Evolutionary conservation across 1,140 invertebrate species (phyloP).

Genomic region (Pentalonia nigronervosa): DNA sequence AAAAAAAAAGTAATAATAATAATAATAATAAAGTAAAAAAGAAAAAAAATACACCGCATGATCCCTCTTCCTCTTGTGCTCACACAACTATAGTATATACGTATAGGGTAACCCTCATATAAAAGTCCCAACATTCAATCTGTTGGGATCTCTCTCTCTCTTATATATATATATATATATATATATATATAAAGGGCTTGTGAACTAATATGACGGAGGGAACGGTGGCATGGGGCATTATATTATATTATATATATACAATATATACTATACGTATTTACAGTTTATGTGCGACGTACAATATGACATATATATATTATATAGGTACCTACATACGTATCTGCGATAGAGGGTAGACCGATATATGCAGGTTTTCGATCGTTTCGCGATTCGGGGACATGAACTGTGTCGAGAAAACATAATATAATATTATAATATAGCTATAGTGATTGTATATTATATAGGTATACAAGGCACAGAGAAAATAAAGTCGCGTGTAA

Average conservation of each 20-base stretch:
- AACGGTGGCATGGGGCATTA: neutral
- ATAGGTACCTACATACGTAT: neutral
- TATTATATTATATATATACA: neutral
- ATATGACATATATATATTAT: neutral
- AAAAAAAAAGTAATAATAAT: slow-evolving; percentile 36
- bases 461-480: too few relatives aligned
- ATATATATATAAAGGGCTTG: slow-evolving; percentile 26
- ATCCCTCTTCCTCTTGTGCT: slow-evolving; percentile 23
- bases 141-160: neutral
- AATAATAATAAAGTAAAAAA: slow-evolving; percentile 43
- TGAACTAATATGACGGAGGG: slow-evolving; percentile 21
- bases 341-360: neutral
- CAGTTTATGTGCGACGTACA: neutral
- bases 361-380: neutral
- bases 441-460: too few relatives aligned
- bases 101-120: neutral
- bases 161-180: neutral
- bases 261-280: neutral
- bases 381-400: neutral
- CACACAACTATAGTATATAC: neutral
- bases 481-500: too few relatives aligned
- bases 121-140: slow-evolving; percentile 41
- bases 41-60: neutral
- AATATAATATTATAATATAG: neutral
- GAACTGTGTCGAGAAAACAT: neutral